A percentile compares a stretch with the other conserved stretches of the same genome.
Evolutionary conservation across 1,140 invertebrate genomes (phyloP).

Genomic region (Pachypeltis micranthus): DNA sequence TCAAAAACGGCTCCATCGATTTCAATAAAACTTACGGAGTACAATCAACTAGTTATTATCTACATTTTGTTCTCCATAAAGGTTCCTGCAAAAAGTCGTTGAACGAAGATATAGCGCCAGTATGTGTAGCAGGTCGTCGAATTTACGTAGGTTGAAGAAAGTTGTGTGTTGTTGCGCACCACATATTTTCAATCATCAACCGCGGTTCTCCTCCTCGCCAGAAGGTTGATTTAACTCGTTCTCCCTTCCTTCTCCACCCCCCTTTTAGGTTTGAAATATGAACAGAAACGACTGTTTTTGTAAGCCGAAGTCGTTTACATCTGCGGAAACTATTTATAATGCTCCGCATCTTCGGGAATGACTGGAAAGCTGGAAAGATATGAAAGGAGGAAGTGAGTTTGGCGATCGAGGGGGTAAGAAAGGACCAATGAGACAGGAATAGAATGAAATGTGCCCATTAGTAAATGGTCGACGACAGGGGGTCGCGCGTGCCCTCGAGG

Average conservation of each 20-base stretch:
- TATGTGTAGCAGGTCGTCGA: no score
- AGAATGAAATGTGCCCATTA: slow-evolving; percentile 20
- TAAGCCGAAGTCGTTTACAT: slow-evolving; percentile 11
- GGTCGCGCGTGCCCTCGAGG: slow-evolving; percentile 6
- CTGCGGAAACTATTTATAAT: slow-evolving; percentile 18
- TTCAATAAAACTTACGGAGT: no score
- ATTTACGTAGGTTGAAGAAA: no score
- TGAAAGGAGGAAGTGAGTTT: no score
- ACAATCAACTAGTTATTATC: no score
- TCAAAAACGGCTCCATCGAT: no score
- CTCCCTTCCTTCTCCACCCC: not conserved
- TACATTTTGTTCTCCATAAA: no score
- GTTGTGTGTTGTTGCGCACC: no score
- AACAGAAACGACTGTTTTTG: slow-evolving; percentile 13
- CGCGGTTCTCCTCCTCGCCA: not conserved
- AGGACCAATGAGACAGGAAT: slow-evolving; percentile 10
- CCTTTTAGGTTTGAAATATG: slow-evolving; percentile 16
- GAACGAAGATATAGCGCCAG: not conserved
- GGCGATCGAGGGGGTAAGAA: not conserved
- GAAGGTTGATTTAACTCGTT: not conserved
- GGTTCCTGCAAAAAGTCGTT: slow-evolving; percentile 1
- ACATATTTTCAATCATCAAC: no score
- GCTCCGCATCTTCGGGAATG: no score
- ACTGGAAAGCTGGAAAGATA: not conserved
- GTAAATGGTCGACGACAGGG: slow-evolving; percentile 15